Evolutionary conservation across 1,140 invertebrate genomes (phyloP).

Genomic region (roundworm (Caenorhabditis elegans)): WBcel235 BX284603.4:11746501-11747000

Average conservation of each 20-base stretch:
- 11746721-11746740: background rate
- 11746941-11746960: background rate
- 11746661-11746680: background rate
- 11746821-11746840: slow-evolving; percentile 24
- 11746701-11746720: no score
- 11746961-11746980: no score
- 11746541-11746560: background rate
- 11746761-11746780: slow-evolving; percentile 16
- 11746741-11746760: background rate
- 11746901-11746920: background rate
- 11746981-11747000: no score
- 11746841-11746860: no score
- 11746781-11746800: background rate
- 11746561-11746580: background rate
- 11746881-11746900: background rate
- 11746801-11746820: background rate
- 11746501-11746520: background rate
- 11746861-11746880: no score
- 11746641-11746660: slow-evolving; percentile 25
- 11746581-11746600: background rate
- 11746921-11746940: background rate
- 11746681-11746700: background rate
- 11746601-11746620: slow-evolving; percentile 9
- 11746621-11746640: background rate
- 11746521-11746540: background rate